phyloP scores from a whole-genome alignment of 2,888 invertebrate species.

The Sclerodermus sp. region DNA sequence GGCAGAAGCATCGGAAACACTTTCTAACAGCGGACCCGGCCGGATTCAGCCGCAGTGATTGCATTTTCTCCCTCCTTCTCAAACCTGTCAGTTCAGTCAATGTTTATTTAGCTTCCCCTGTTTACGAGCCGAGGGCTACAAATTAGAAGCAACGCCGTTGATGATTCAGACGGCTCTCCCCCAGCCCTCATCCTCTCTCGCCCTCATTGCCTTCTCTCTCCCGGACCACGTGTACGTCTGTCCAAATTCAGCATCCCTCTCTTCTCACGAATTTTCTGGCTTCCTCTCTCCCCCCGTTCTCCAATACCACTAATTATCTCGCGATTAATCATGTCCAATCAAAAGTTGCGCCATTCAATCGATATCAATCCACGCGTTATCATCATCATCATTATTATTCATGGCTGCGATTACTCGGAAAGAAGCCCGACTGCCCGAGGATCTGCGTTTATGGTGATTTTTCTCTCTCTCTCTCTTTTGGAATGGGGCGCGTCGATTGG shows the following conservation, averaged over 20 bases:
- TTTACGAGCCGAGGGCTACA: conserved; percentile 30
- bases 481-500: conserved; percentile 15
- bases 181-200: neutral
- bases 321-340: too few relatives aligned
- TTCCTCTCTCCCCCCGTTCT: too few relatives aligned
- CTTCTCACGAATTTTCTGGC: neutral
- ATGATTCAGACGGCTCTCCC: conserved; percentile 26
- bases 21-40: neutral
- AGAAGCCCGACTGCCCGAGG: too few relatives aligned
- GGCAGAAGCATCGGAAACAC: neutral
- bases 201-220: conserved; percentile 11
- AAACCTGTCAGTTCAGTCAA: conserved; percentile 34
- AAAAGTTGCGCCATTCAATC: too few relatives aligned
- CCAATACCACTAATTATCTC: neutral
- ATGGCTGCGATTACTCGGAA: too few relatives aligned
- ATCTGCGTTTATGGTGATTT: too few relatives aligned
- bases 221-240: neutral
- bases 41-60: conserved; percentile 31
- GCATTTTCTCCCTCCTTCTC: conserved; percentile 24
- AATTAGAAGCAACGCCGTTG: conserved; percentile 34
- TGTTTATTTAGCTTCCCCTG: conserved; percentile 35
- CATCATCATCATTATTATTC: too few relatives aligned
- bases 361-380: too few relatives aligned
- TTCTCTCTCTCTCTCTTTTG: too few relatives aligned
- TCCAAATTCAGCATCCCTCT: conserved; percentile 1